These are phyloP conservation scores for Bovichtus variegatus DNA, from an alignment of 2,797 vertebrate genomes.

Conservation along the genomic window DNA sequence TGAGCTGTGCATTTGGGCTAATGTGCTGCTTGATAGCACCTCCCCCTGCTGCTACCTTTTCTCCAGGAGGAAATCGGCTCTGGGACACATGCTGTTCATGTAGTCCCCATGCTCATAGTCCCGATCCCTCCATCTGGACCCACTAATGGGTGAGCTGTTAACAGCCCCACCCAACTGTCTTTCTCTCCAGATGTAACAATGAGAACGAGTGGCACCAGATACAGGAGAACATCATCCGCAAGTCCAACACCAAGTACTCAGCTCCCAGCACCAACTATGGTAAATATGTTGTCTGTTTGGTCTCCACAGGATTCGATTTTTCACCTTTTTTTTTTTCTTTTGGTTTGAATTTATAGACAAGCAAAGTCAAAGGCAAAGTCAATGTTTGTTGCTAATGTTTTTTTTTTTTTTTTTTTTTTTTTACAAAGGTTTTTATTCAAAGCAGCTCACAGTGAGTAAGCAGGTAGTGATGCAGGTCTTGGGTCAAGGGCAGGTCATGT, in stretches of 20 bases:
- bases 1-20: slow-evolving; percentile 79
- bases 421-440: slow-evolving; percentile 7
- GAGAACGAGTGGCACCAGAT: slow-evolving; percentile 99
- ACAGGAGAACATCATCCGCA: slow-evolving; percentile 98
- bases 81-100: slow-evolving; percentile 81
- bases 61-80: slow-evolving; percentile 80
- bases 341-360: not conserved
- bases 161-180: slow-evolving; percentile 55
- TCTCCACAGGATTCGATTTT: not conserved
- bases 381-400: not conserved
- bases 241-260: slow-evolving; percentile 99
- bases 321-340: not conserved
- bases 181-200: slow-evolving; percentile 94
- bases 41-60: slow-evolving; percentile 81
- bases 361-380: not conserved
- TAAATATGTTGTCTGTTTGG: slow-evolving; percentile 73
- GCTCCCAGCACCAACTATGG: slow-evolving; percentile 99
- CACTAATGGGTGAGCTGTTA: slow-evolving; percentile 68
- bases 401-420: too few species aligned
- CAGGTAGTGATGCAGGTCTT: not conserved
- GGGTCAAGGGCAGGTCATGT: not conserved
- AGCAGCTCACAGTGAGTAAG: not conserved
- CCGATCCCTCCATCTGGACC: slow-evolving; percentile 74
- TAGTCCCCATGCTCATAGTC: slow-evolving; percentile 64
- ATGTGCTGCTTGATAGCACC: slow-evolving; percentile 83